Conservation (phyloP, 2,888 invertebrate species). For the Orchestes rusci region DNA sequence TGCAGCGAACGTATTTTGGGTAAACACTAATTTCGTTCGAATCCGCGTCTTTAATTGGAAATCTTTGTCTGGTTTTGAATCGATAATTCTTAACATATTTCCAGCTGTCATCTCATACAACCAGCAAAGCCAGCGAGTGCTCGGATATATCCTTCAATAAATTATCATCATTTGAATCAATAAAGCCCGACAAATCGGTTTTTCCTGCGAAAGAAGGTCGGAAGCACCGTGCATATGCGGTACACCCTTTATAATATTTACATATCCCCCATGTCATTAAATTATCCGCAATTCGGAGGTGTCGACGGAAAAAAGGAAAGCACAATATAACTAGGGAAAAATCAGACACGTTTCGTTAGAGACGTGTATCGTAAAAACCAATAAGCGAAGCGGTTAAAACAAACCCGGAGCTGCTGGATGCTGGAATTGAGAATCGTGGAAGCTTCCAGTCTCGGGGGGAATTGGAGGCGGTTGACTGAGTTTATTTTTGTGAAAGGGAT, state of each 20-base stretch:
- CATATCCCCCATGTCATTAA: slow-evolving; percentile 23
- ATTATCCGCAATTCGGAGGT: slow-evolving; percentile 22
- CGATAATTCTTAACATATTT: no score
- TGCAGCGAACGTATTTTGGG: slow-evolving; percentile 35
- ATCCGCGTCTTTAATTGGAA: slow-evolving; percentile 30
- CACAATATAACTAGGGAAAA: slow-evolving; percentile 31
- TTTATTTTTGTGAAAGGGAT: no score
- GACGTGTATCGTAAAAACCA: slow-evolving; percentile 35
- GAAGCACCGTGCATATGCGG: slow-evolving; percentile 8
- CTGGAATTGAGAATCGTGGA: no score
- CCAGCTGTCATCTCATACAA: neutral
- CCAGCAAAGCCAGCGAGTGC: no score
- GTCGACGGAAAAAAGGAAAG: slow-evolving; percentile 24
- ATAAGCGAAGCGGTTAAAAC: slow-evolving; percentile 35
- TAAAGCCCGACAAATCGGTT: slow-evolving; percentile 11
- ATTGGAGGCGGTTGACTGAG: no score
- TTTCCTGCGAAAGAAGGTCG: slow-evolving; percentile 5
- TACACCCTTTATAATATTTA: slow-evolving; percentile 22
- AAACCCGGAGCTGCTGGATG: slow-evolving; percentile 31
- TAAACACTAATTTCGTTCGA: slow-evolving; percentile 32
- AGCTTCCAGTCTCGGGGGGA: no score
- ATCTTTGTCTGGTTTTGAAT: slow-evolving; percentile 24
- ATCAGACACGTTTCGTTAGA: slow-evolving; percentile 31
- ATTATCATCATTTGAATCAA: slow-evolving; percentile 15
- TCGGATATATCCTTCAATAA: slow-evolving; percentile 7